phyloP scores from a whole-genome alignment of 2,113 vertebrate species.

The Thalassoma bifasciatum region DNA sequence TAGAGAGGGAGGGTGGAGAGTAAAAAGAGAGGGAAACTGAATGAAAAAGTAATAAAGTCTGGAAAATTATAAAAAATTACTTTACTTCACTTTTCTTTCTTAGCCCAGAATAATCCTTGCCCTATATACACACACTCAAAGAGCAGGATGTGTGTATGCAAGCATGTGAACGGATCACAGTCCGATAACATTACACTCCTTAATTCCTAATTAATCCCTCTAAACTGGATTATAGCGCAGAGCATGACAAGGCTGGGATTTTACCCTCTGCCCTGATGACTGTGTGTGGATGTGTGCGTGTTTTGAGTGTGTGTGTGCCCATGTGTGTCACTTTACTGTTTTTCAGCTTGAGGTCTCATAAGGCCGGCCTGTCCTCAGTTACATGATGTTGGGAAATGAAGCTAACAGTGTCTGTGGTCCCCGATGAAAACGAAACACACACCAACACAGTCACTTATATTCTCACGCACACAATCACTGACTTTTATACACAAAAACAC shows the following conservation, averaged over 20 bases:
- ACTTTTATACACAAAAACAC: constrained; percentile 1
- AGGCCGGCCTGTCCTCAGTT: constrained; percentile 56
- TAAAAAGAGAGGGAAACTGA: constrained; percentile 23
- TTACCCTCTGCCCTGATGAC: constrained; percentile 43
- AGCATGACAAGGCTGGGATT: constrained; percentile 77
- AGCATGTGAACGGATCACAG: constrained; percentile 60
- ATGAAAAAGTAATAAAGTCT: constrained; percentile 48
- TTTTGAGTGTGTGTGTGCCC: constrained; percentile 18
- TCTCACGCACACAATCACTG: background rate
- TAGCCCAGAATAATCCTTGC: constrained; percentile 60
- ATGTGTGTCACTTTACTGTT: constrained; percentile 41
- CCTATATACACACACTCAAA: constrained; percentile 59
- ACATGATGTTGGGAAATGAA: constrained; percentile 71
- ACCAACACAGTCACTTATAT: constrained; percentile 9
- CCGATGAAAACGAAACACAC: constrained; percentile 46
- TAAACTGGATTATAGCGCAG: constrained; percentile 78
- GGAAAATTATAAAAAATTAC: constrained; percentile 34
- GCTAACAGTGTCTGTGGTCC: constrained; percentile 55
- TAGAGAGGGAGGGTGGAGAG: constrained; percentile 26
- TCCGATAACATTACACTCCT: constrained; percentile 80
- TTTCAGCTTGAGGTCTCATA: constrained; percentile 63
- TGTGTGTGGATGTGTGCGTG: constrained; percentile 16
- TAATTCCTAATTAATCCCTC: constrained; percentile 84
- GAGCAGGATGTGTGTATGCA: constrained; percentile 38
- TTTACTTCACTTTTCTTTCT: constrained; percentile 53